Evolutionary conservation across 2,888 invertebrate genomes (phyloP).

Genomic region (Zonitis immaculata): DNA sequence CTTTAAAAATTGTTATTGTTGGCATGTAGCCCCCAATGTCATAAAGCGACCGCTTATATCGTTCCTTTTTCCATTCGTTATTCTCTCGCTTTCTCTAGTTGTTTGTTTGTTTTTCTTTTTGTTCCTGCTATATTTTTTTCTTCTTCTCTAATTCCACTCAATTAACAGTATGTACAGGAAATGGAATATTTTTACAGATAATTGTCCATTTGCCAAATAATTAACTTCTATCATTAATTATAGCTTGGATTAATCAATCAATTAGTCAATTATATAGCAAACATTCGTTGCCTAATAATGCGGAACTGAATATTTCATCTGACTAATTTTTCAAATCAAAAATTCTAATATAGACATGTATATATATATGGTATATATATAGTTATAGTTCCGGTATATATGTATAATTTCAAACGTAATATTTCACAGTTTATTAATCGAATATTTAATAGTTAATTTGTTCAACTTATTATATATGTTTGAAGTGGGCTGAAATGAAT

Average conservation of each 20-base stretch:
- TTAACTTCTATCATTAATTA: slow-evolving; percentile 22
- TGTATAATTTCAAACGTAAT: no score
- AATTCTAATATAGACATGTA: no score
- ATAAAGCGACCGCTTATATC: neutral
- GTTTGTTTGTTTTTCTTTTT: no score
- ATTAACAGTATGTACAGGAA: slow-evolving; percentile 30
- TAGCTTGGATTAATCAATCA: slow-evolving; percentile 25
- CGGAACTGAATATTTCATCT: slow-evolving; percentile 1
- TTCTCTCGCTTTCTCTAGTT: neutral
- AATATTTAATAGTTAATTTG: slow-evolving; percentile 14
- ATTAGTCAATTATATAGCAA: slow-evolving; percentile 27
- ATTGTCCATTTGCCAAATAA: slow-evolving; percentile 13
- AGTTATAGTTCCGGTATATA: no score
- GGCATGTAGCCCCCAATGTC: slow-evolving; percentile 31
- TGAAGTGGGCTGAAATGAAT: neutral
- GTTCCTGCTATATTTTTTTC: neutral
- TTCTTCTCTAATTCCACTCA: slow-evolving; percentile 25
- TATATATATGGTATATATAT: no score
- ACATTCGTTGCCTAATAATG: slow-evolving; percentile 2
- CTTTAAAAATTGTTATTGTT: slow-evolving; percentile 28
- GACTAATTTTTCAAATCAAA: no score
- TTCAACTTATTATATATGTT: slow-evolving; percentile 9
- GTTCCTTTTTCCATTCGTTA: neutral
- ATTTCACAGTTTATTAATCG: slow-evolving; percentile 21
- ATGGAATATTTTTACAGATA: slow-evolving; percentile 28